Base-by-base conservation (phyloP, 1,140 invertebrate genomes). In the Physella acuta region DNA sequence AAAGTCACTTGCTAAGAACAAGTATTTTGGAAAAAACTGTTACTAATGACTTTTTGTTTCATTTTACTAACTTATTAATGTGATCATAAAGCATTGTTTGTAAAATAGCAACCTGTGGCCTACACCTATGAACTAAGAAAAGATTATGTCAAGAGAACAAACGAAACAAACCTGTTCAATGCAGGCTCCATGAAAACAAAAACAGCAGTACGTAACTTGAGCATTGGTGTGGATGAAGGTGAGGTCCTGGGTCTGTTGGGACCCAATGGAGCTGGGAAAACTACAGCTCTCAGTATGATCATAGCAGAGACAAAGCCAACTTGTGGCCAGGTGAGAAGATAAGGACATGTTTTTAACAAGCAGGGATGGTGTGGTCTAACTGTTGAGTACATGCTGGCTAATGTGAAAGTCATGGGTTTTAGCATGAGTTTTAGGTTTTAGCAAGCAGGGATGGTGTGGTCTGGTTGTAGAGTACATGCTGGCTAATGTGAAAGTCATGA, bases 251-350 rank as follows among this genome's bases (percentile, higher is more conserved):
- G 93, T 0, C 85, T 95, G 11, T 84, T 95, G 0, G 94, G 93
- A 0, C 93, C 93, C 75, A 95, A 94, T 78, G 88, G 88, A n/a
- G 93, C 93, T 37, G 93, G 93, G 0, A 95, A 95, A 86, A 94
- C 93, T 1, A 94, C 93, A 5, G 91, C 91, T 0, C 90, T 95
- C 88, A 92, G 90, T 80, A 92, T 94, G 70, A 91, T 95, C 53
- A 93, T 90, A 30, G 91, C 91, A 0, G 92, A 94, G 79, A 90
- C 92, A 80, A 86, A 87, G 4, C 88, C 92, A 1, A 92, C 91
- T 3, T 87, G 87, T 70, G 93, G 93, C 56, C 87, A 88, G 72
- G 90, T 91, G 26, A n/a, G 60, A 39, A 8, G 24, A 16, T 44
- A 8, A 11, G 8, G 8, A 44, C 20, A n/a, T n/a, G n/a, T n/a